Conservation (phyloP, 1,140 invertebrate species). For the Metaphire vulgaris region DNA sequence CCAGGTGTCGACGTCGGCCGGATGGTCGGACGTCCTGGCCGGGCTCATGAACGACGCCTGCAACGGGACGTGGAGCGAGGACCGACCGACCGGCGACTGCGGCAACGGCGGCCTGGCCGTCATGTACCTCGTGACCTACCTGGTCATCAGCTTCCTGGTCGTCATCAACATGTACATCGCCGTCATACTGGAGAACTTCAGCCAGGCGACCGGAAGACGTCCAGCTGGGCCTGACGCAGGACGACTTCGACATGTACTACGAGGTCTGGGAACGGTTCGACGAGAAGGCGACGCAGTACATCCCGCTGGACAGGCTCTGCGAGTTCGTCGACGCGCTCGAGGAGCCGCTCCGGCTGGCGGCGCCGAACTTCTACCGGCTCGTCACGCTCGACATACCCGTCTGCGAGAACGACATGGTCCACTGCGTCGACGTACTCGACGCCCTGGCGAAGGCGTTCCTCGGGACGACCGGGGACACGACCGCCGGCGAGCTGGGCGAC, state of each 20-base stretch:
- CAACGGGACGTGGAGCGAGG: slow-evolving; percentile 58
- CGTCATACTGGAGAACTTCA: slow-evolving; percentile 99
- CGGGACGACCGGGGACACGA: slow-evolving; percentile 69
- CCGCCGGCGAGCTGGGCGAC: slow-evolving; percentile 43
- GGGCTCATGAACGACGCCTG: slow-evolving; percentile 80
- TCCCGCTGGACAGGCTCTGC: slow-evolving; percentile 75
- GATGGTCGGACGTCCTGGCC: slow-evolving; percentile 90
- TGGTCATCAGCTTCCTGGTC: too few relatives aligned
- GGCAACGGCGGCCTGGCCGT: slow-evolving; percentile 86
- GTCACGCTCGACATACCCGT: slow-evolving; percentile 97
- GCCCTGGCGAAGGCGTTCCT: slow-evolving; percentile 86
- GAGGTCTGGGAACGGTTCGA: slow-evolving; percentile 96
- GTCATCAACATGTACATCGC: too few relatives aligned
- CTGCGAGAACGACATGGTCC: slow-evolving; percentile 90
- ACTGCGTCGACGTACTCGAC: slow-evolving; percentile 94
- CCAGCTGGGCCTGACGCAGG: slow-evolving; percentile 92
- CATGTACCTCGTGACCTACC: slow-evolving; percentile 85
- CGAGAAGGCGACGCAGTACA: slow-evolving; percentile 93
- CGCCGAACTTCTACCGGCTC: slow-evolving; percentile 97
- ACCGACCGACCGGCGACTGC: slow-evolving; percentile 77
- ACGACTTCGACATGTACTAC: too few relatives aligned
- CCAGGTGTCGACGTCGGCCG: slow-evolving; percentile 96
- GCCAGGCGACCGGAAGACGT: slow-evolving; percentile 93
- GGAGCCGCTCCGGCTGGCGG: slow-evolving; percentile 69
- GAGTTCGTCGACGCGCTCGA: slow-evolving; percentile 35